Percentiles rank a stretch among this genome's conserved stretches.
Conservation (phyloP, 2,888 invertebrate species). For the Rotaria magnacalcarata region DNA sequence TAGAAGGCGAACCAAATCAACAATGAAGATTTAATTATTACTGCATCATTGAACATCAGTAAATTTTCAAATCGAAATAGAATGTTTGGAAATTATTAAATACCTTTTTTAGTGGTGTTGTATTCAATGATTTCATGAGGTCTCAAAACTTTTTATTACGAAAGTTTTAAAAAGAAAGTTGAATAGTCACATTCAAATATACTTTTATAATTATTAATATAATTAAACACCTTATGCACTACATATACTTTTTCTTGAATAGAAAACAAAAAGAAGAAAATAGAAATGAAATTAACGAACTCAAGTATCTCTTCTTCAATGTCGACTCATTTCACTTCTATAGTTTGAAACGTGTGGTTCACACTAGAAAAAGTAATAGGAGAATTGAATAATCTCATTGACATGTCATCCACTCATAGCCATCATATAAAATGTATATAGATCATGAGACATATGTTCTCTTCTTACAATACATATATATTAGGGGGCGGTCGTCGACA, state of each 20-base stretch:
- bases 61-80: too few species aligned
- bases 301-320: constrained; percentile 4
- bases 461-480: constrained; percentile 15
- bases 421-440: not conserved
- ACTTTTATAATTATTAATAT: not conserved
- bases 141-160: too few species aligned
- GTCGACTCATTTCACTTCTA: not conserved
- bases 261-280: not conserved
- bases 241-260: not conserved
- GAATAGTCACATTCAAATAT: not conserved
- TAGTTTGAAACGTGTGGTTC: not conserved
- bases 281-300: not conserved
- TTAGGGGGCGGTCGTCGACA: constrained; percentile 3
- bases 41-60: not conserved
- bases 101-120: too few species aligned
- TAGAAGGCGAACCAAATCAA: too few species aligned
- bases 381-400: not conserved
- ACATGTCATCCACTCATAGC: not conserved
- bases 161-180: not conserved
- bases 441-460: constrained; percentile 28
- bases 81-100: too few species aligned
- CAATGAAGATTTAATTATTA: not conserved
- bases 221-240: not conserved
- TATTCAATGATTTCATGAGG: too few species aligned
- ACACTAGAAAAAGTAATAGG: constrained; percentile 21